Conservation (phyloP, 2,888 invertebrate genomes). For the Hemicrepidius hirtus region DNA sequence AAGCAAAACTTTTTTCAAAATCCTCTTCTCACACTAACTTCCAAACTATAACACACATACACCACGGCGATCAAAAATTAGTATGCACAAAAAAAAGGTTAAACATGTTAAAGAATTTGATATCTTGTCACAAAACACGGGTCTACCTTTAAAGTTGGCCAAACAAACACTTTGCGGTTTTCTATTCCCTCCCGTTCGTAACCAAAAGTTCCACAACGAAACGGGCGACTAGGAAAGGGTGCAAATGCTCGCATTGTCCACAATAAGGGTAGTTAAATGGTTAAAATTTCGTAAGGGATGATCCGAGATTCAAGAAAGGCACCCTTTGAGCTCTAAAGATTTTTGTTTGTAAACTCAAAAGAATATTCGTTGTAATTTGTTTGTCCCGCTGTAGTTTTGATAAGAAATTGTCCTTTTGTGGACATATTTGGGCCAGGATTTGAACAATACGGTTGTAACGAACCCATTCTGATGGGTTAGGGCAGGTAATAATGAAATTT, state of each 20-base stretch:
- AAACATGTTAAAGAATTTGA: constrained; percentile 55
- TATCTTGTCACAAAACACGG: constrained; percentile 47
- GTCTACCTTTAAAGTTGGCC: constrained; percentile 23
- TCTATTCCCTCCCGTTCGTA: constrained; percentile 1
- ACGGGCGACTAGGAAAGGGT: constrained; percentile 53
- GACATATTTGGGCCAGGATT: constrained; percentile 68
- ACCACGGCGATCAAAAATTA: constrained; percentile 21
- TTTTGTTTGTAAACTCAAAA: constrained; percentile 34
- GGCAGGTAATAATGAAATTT: constrained; percentile 64
- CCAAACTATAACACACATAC: background rate
- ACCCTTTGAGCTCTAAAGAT: constrained; percentile 38
- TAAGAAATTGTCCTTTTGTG: constrained; percentile 70
- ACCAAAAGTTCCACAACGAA: background rate
- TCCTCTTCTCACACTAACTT: background rate
- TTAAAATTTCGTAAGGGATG: constrained; percentile 65
- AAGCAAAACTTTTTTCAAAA: constrained; percentile 26
- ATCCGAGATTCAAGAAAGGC: constrained; percentile 62
- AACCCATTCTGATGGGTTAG: constrained; percentile 63
- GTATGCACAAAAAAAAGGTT: constrained; percentile 52
- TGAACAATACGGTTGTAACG: constrained; percentile 70
- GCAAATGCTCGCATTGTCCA: constrained; percentile 58
- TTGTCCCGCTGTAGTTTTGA: constrained; percentile 66
- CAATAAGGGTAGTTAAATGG: constrained; percentile 67
- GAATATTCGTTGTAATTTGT: constrained; percentile 25
- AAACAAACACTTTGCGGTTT: background rate